phyloP scores from a whole-genome alignment of 2,888 invertebrate genomes.

The Hirtodrosophila alboralis region DNA sequence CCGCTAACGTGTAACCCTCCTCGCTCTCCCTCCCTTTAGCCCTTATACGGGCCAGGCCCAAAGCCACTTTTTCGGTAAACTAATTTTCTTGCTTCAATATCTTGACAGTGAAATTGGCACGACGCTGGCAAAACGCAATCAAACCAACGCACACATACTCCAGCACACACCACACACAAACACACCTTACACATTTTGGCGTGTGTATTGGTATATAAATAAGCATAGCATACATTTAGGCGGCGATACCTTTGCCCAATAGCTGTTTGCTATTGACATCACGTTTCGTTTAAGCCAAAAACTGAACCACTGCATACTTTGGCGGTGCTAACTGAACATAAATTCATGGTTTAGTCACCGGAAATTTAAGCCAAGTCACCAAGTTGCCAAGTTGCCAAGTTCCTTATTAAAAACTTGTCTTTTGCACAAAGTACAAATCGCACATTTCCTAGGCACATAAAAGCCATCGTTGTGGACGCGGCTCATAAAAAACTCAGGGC shows the following conservation, averaged over 20 bases:
- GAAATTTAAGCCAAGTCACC: slow-evolving; percentile 69
- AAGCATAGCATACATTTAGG: slow-evolving; percentile 52
- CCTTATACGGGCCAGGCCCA: slow-evolving; percentile 30
- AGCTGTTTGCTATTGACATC: slow-evolving; percentile 76
- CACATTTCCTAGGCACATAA: slow-evolving; percentile 76
- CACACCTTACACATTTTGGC: slow-evolving; percentile 9
- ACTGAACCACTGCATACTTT: slow-evolving; percentile 44
- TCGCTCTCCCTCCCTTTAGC: neutral
- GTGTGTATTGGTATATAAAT: slow-evolving; percentile 50
- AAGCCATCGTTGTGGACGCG: slow-evolving; percentile 41
- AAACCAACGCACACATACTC: slow-evolving; percentile 49
- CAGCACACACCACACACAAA: slow-evolving; percentile 22
- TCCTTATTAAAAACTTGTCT: slow-evolving; percentile 60
- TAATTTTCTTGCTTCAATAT: slow-evolving; percentile 82
- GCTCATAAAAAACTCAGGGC: slow-evolving; percentile 68
- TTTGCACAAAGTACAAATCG: slow-evolving; percentile 44
- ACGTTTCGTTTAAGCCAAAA: slow-evolving; percentile 62
- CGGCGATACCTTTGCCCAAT: slow-evolving; percentile 51
- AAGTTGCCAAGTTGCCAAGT: slow-evolving; percentile 43
- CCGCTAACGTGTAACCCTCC: slow-evolving; percentile 14
- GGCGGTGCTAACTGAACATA: slow-evolving; percentile 62
- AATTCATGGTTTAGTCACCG: slow-evolving; percentile 67
- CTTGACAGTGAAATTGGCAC: slow-evolving; percentile 83
- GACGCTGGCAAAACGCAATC: slow-evolving; percentile 72
- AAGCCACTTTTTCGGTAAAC: slow-evolving; percentile 79